Base-by-base conservation (phyloP, 1,140 invertebrate species). In the Lithobius niger region DNA sequence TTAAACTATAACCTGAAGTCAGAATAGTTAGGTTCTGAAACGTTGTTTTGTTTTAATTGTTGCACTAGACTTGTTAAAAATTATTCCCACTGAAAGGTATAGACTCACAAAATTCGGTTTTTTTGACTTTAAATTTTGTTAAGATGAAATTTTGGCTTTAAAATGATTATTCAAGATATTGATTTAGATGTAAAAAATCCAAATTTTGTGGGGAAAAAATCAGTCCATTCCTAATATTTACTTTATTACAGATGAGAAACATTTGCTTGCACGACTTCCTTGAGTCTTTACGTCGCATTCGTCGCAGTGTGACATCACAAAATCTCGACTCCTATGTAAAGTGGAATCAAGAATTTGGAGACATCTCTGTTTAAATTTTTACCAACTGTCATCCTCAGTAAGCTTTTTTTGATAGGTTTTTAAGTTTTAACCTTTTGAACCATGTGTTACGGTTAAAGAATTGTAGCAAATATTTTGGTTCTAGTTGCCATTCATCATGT, bases 311-410 rank as follows among this genome's bases (percentile, higher is more conserved):
- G 2, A 89, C 88, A 2, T 82, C 83, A 2, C 79, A 81, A 64
- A 89, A 87, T 72, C 76, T 97, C 27, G 79, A 80, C 25, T 79
- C 80, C 2, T 96, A 95, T 69, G 84, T 91, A 69, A 88, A 91
- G 67, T 97, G 92, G 92, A 95, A 93, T 62, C 77, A 83, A 59
- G 84, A 89, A 60, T 97, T 86, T 72, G 94, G 92, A 18, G 93
- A 93, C 63, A 77, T 88, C 27, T 62, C 58, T 48, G 48, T 50
- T 3, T 50, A 27, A 27, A 10, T 15, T 61, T 49, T 63, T 55
- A 63, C 52, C 16, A 58, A 57, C 16, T 61, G 54, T 16, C n/a
- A n/a, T n/a, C n/a, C n/a, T n/a, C n/a, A n/a, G n/a, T n/a, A n/a
- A 60, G 26, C 22, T 60, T 56, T 44, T 60, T 60, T 13, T 53